Base-by-base conservation (phyloP, 2,797 vertebrate genomes). In the Thamnophis elegans region DNA sequence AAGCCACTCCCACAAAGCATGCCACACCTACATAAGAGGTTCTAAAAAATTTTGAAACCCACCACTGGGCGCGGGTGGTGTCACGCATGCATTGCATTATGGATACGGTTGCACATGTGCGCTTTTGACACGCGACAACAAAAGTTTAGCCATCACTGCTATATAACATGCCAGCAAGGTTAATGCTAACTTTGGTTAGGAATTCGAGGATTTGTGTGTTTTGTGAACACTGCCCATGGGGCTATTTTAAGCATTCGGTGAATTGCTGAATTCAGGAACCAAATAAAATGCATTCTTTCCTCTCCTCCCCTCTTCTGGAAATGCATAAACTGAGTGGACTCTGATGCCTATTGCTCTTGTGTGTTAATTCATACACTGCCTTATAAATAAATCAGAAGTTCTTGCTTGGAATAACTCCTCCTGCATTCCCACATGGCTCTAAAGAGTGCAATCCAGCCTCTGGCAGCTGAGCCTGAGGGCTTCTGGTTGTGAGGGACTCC, bases 371-470 rank as follows among this genome's bases (percentile, higher is more conserved):
- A 9, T 58, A 6, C 3, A 5, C 56, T 47, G 14, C 47, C 87
- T 60, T 89, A 60, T 89, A 89, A 89, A 89, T 65, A 62, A 65
- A 51, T 89, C 59, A 89, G 88, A 53, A 89, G 88, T 42, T 47
- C 26, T 25, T 47, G 73, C 36, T 82, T 82, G 73, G 36, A 82
- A 25, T 42, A 47, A 47, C 73, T 82, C 73, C 73, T 82, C 82
- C 73, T 11, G 20, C 42, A 14, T 28, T 28, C 58, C 42, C 58
- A 28, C 20, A 13, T 26, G 87, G 56, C 56, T 22, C 58, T 12
- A 42, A 59, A 25, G 87, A 88, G 58, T 13, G 13, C 32, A 4
- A 12, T 62, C 26, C 36, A 42, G 87, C 58, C 32, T 14, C 56
- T 62, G 26, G 42, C 59, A 62, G 88, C 59, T 89, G 59, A 26